Conservation (phyloP, 2,888 invertebrate genomes). For the Synergus laeviventris region DNA sequence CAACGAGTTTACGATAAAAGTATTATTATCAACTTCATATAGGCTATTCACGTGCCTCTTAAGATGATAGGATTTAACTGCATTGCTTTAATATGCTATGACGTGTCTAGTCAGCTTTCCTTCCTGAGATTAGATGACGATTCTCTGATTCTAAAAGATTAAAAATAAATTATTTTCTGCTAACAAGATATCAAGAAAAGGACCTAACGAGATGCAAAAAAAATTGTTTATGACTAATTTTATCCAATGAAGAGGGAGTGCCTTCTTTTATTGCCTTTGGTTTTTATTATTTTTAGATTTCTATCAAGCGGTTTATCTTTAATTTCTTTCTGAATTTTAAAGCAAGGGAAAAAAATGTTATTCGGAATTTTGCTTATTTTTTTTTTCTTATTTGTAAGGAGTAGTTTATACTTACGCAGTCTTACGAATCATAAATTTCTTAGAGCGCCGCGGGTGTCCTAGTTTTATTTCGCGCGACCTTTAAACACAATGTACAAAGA, state of each 20-base stretch:
- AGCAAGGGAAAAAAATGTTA: not conserved
- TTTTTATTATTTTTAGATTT: not conserved
- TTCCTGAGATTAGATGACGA: not conserved
- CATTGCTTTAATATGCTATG: not conserved
- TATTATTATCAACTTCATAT: slow-evolving; percentile 2
- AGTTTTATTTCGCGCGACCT: not conserved
- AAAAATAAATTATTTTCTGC: too few relatives aligned
- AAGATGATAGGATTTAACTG: not conserved
- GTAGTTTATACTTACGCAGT: not conserved
- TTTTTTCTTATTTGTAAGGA: not conserved
- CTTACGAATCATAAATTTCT: not conserved
- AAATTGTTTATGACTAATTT: not conserved
- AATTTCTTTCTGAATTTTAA: not conserved
- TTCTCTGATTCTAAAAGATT: not conserved
- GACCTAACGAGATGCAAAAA: not conserved
- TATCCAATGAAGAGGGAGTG: not conserved
- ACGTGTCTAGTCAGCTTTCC: slow-evolving; percentile 1
- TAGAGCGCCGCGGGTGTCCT: not conserved
- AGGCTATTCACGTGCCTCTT: not conserved
- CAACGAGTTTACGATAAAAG: slow-evolving; percentile 1
- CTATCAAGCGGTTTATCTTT: not conserved
- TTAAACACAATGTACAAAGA: slow-evolving; percentile 3
- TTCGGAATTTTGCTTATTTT: not conserved
- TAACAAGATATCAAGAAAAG: not conserved
- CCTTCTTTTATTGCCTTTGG: not conserved